Evolutionary conservation across 37 sponge, comb jelly and placozoan species (phyloP).

Genomic region (Spongilla lacustris): DNA sequence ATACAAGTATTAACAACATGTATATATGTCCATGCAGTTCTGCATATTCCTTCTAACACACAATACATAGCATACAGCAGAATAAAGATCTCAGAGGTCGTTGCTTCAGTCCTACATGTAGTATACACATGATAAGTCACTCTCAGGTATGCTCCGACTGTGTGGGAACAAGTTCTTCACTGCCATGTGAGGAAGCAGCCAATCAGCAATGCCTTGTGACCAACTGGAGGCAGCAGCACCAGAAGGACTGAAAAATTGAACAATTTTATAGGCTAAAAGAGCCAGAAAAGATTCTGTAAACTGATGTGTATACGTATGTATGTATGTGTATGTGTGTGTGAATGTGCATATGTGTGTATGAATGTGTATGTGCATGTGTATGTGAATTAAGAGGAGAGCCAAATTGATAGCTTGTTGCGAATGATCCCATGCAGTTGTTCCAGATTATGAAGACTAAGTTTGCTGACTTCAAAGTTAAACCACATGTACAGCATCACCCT

Average conservation of each 20-base stretch:
- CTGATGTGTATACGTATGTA: background rate
- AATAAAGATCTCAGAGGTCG: background rate
- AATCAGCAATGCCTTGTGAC: background rate
- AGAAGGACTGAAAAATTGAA: background rate
- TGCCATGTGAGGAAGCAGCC: background rate
- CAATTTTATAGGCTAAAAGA: background rate
- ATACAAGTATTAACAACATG: no score
- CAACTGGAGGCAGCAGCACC: background rate
- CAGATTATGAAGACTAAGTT: constrained; percentile 60
- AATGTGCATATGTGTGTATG: background rate
- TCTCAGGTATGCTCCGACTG: background rate
- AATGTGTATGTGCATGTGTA: constrained; percentile 15
- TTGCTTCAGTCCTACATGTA: background rate
- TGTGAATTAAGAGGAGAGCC: no score
- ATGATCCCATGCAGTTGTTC: constrained; percentile 31
- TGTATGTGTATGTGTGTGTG: background rate
- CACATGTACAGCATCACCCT: no score
- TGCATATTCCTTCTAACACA: no score
- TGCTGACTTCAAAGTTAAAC: constrained; percentile 7
- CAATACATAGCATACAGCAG: no score
- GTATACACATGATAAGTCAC: background rate
- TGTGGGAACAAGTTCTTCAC: background rate
- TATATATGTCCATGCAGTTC: no score
- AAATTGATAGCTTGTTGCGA: no score
- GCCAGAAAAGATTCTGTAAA: background rate